Base-by-base conservation (phyloP, 2,888 invertebrate genomes). In the Mongoloraphidia duomilia region DNA sequence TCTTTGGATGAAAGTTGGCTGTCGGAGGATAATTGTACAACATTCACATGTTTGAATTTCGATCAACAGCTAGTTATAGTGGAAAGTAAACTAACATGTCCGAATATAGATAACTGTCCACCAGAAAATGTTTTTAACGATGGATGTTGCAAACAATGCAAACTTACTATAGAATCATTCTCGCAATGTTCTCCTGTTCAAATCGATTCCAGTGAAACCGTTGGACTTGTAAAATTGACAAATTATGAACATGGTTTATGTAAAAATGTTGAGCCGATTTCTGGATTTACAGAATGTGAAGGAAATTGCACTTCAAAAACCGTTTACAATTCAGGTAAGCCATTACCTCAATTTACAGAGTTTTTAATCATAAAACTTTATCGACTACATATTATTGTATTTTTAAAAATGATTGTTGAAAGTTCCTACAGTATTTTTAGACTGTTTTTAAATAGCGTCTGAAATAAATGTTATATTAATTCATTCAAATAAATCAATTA, bases 231-330 rank as follows among this genome's bases (percentile, higher is more conserved):
- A 8, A 68, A 71, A 50, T 60, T 72, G 8, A 56, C 57, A 6
- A 60, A 70, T 38, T 62, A 63, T 0, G 55, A 58, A 10, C 78
- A 78, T 63, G 85, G 84, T 0, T 55, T 67, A 1, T 89, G 88
- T 63, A 65, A 68, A 52, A 89, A 88, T 66, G 63, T 66, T 26
- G 60, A 72, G 47, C 70, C 77, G 0, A 68, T 87, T 13, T 54
- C 57, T 5, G 77, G 75, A 6, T 76, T 87, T 59, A 77, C 75
- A 9, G 80, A 85, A 64, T 89, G 88, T 58, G 70, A 73, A 44
- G 88, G 88, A 1, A 61, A 68, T 11, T 88, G 88, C 58, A 68
- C 74, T 54, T 85, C 87, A 0, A 77, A 78, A 13, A 80, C 84
- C 0, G 64, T 73, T n/a, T 86, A 77, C 55, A 81, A 82, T 59